phyloP scores from a whole-genome alignment of 1,140 invertebrate species.

The Drosophila rhopaloa region DNA sequence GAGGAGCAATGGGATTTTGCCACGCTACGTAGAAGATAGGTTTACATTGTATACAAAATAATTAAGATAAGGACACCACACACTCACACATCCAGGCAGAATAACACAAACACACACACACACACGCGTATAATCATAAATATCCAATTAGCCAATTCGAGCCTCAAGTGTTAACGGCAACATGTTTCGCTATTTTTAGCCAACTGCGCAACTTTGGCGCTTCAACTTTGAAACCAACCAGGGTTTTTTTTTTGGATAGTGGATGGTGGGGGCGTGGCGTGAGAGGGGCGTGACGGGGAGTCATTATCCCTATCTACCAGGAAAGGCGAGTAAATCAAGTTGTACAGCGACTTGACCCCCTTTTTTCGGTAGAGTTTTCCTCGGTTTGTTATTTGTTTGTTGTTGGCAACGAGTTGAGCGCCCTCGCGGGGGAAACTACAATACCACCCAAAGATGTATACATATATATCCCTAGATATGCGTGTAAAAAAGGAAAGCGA shows the following conservation, averaged over 20 bases:
- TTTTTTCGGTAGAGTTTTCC: conserved; percentile 41
- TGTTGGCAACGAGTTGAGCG: conserved; percentile 80
- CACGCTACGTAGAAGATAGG: conserved; percentile 89
- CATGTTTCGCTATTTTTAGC: conserved; percentile 77
- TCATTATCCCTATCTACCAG: conserved; percentile 40
- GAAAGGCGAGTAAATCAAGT: conserved; percentile 56
- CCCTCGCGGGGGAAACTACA: conserved; percentile 35
- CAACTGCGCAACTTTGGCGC: conserved; percentile 78
- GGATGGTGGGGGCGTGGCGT: not conserved
- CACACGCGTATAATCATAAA: conserved; percentile 60
- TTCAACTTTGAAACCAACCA: conserved; percentile 67
- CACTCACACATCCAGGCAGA: conserved; percentile 4
- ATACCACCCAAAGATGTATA: conserved; percentile 2
- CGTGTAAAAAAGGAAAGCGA: conserved; percentile 40
- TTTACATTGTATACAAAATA: conserved; percentile 45
- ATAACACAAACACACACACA: not conserved
- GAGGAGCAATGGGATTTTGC: conserved; percentile 95
- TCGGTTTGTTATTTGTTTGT: conserved; percentile 67
- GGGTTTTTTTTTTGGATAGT: not conserved
- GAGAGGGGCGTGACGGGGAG: conserved; percentile 27
- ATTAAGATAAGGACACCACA: conserved; percentile 40
- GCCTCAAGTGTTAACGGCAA: conserved; percentile 79
- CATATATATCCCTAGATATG: conserved; percentile 6
- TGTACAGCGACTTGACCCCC: conserved; percentile 71
- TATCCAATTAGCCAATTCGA: conserved; percentile 81